Conservation (phyloP, 2,113 vertebrate genomes). For the Oreocharis arfaki region DNA sequence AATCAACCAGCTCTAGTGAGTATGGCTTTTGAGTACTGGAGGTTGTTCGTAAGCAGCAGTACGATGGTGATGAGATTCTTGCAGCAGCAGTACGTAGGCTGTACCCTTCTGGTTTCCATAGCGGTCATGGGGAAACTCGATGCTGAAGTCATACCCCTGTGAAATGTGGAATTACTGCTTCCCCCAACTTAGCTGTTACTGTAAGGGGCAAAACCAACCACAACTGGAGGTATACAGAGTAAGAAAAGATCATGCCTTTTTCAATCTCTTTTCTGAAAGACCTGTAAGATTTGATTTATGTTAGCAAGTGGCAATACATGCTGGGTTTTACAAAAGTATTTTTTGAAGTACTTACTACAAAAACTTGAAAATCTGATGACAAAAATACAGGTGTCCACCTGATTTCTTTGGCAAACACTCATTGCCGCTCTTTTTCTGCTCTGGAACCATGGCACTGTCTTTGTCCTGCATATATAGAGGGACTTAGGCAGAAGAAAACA, state of each 20-base stretch:
- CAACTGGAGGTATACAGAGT: background rate
- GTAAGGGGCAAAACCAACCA: background rate
- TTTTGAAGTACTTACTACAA: background rate
- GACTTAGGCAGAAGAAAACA: background rate
- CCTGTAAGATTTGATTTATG: background rate
- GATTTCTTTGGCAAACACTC: background rate
- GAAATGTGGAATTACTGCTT: background rate
- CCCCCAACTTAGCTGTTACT: background rate
- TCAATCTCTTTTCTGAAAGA: background rate
- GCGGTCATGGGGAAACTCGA: background rate
- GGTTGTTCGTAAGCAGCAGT: background rate
- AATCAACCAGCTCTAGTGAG: background rate
- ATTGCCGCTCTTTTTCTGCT: background rate
- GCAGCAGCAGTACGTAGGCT: accelerated
- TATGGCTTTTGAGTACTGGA: background rate
- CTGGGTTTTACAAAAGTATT: background rate
- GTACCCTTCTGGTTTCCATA: background rate
- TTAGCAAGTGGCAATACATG: background rate
- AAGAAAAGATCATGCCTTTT: background rate
- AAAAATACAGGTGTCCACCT: background rate
- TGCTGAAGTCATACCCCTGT: background rate
- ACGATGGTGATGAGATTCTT: background rate
- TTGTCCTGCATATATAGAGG: background rate
- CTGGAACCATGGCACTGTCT: background rate
- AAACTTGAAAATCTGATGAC: background rate